Conservation (phyloP, 2,797 vertebrate genomes). For the Pelochelys cantorii region DNA sequence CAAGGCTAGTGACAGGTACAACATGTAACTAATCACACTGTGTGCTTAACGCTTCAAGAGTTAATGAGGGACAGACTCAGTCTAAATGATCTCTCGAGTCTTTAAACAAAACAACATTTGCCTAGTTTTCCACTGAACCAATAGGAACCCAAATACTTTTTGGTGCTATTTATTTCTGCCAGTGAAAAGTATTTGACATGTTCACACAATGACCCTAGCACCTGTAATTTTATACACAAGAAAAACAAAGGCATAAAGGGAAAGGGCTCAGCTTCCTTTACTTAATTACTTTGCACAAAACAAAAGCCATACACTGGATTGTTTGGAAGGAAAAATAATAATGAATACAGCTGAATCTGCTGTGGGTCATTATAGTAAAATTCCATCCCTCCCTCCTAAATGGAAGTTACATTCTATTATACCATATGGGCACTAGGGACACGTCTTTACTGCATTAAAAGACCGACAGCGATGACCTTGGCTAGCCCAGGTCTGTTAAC, state of each 20-base stretch:
- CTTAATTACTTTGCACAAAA: conserved; percentile 58
- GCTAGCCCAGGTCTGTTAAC: background rate
- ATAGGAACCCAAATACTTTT: conserved; percentile 37
- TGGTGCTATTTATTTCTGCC: conserved; percentile 60
- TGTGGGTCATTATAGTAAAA: background rate
- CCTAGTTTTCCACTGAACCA: conserved; percentile 19
- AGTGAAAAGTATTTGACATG: background rate
- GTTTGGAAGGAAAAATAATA: conserved; percentile 59
- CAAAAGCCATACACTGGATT: background rate
- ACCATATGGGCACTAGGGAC: background rate
- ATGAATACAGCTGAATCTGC: background rate
- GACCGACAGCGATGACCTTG: background rate
- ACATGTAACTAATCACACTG: conserved; percentile 55
- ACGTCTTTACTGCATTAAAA: background rate
- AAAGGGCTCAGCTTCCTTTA: conserved; percentile 69
- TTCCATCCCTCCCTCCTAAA: background rate
- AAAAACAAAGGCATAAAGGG: conserved; percentile 61
- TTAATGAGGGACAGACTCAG: conserved; percentile 76
- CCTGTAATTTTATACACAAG: conserved; percentile 64
- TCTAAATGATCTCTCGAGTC: conserved; percentile 44
- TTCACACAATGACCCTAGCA: conserved; percentile 34
- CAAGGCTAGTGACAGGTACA: conserved; percentile 64
- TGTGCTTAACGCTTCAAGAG: conserved; percentile 59
- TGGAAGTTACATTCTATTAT: background rate
- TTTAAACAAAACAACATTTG: background rate